Evolutionary conservation across 2,113 vertebrate genomes (phyloP).

Genomic region (Chrysemys picta): DNA sequence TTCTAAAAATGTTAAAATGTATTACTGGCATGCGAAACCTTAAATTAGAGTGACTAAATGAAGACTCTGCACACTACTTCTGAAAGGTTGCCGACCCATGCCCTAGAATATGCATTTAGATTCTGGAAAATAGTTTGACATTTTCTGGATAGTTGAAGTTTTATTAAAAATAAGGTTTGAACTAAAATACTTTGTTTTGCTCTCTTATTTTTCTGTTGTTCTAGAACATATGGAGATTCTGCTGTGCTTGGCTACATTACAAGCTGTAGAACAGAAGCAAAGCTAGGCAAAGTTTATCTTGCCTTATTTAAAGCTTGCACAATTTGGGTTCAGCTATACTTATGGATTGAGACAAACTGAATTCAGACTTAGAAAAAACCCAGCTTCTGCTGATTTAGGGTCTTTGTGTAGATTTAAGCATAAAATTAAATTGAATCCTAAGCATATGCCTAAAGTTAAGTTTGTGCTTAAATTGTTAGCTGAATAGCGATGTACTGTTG

Average conservation of each 20-base stretch:
- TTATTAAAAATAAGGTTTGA: not conserved
- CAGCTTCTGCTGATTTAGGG: not conserved
- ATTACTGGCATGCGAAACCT: too few species aligned
- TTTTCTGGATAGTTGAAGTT: not conserved
- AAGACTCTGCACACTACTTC: too few species aligned
- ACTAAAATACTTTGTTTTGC: not conserved
- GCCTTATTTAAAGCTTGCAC: not conserved
- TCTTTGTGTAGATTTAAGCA: not conserved
- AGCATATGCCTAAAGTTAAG: not conserved
- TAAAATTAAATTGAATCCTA: constrained; percentile 2
- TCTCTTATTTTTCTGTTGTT: not conserved
- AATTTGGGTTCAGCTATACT: not conserved
- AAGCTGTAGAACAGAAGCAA: not conserved
- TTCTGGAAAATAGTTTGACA: not conserved
- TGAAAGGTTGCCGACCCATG: too few species aligned
- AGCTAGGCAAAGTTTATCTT: not conserved
- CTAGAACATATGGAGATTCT: not conserved
- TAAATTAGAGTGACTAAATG: too few species aligned
- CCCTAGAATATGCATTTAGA: not conserved
- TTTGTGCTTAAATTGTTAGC: not conserved
- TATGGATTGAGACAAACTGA: not conserved
- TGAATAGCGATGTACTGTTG: not conserved
- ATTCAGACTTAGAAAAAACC: not conserved
- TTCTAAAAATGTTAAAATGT: too few species aligned
- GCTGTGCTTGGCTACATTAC: not conserved